Evolutionary conservation across 1,140 invertebrate genomes (phyloP).

Genomic region (Holcopasites calliopsidis): DNA sequence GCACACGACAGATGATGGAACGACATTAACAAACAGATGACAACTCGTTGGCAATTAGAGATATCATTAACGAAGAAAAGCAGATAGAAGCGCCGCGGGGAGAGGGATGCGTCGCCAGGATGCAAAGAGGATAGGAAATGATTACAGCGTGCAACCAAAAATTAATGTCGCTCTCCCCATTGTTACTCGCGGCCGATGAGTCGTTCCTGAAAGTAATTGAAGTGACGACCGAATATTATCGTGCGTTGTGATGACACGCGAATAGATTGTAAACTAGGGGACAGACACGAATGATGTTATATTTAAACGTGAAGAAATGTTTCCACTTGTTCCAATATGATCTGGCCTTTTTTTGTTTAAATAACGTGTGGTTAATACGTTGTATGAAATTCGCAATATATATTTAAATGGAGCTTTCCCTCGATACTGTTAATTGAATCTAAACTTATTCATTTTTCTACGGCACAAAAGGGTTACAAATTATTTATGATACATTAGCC

Average conservation of each 20-base stretch:
- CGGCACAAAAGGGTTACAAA: too few relatives aligned
- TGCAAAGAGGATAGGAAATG: constrained; percentile 15
- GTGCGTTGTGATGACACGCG: background rate
- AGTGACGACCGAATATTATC: constrained; percentile 23
- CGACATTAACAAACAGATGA: constrained; percentile 55
- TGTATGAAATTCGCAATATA: too few relatives aligned
- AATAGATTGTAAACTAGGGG: background rate
- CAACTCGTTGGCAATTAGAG: constrained; percentile 47
- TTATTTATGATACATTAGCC: too few relatives aligned
- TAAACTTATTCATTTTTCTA: too few relatives aligned
- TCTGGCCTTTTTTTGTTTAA: too few relatives aligned
- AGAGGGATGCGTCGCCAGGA: constrained; percentile 36
- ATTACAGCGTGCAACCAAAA: constrained; percentile 47
- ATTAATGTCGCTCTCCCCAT: constrained; percentile 35
- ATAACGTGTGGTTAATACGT: too few relatives aligned
- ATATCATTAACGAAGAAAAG: constrained; percentile 50
- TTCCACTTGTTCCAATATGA: background rate
- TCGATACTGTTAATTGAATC: too few relatives aligned
- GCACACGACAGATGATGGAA: constrained; percentile 48
- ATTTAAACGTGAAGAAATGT: background rate
- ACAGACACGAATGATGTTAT: too few relatives aligned
- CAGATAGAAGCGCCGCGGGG: constrained; percentile 10
- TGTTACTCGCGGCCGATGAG: constrained; percentile 16
- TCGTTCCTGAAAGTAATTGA: constrained; percentile 2
- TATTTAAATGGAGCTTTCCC: too few relatives aligned